These are phyloP conservation scores for Halcyon senegalensis DNA, from an alignment of 2,113 vertebrate genomes.

Conservation along the genomic window DNA sequence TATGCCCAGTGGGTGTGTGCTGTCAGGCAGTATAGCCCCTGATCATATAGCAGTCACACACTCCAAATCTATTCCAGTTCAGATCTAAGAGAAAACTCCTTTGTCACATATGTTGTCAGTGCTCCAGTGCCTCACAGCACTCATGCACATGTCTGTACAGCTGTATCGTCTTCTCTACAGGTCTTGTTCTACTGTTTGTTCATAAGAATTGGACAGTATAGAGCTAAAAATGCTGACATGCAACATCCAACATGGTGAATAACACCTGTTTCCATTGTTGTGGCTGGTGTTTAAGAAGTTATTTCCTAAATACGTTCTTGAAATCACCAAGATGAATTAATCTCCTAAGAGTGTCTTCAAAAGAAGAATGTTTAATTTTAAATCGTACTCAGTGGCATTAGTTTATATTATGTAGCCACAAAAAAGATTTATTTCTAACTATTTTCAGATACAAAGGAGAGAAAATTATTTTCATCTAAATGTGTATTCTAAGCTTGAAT, in stretches of 20 bases:
- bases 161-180: neutral
- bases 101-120: neutral
- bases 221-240: neutral
- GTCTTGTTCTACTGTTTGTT: neutral
- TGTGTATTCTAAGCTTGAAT: neutral
- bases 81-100: neutral
- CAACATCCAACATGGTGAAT: neutral
- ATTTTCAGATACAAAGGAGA: neutral
- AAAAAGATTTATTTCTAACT: neutral
- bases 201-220: neutral
- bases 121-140: neutral
- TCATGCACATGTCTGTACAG: fast-evolving
- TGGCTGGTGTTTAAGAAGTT: neutral
- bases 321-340: neutral
- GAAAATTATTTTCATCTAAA: neutral
- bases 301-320: neutral
- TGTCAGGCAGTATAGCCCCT: neutral
- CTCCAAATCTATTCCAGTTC: neutral
- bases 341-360: neutral
- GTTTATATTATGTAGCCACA: neutral
- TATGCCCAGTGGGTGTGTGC: neutral
- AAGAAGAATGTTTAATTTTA: conserved; percentile 7
- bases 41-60: neutral
- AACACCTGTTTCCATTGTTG: neutral
- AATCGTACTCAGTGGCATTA: neutral